These are phyloP conservation scores for Sanderia malayensis DNA, from an alignment of 30 jellyfish, hydroid and myxozoan species.

Conservation along the genomic window DNA sequence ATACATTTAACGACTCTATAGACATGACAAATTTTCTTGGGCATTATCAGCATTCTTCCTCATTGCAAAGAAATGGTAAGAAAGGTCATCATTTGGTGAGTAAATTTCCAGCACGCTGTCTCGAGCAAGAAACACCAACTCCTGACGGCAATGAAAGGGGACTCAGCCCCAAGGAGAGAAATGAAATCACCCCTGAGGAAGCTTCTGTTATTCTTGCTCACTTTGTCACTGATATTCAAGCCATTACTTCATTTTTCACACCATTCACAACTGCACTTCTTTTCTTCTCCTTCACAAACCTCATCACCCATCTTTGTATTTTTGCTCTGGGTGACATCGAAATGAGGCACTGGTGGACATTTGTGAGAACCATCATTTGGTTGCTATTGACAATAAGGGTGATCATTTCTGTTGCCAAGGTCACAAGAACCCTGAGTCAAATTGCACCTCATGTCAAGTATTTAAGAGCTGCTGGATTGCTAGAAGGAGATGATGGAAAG, in stretches of 20 bases:
- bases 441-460: constrained; percentile 68
- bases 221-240: constrained; percentile 60
- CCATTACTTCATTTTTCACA: constrained; percentile 42
- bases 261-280: constrained; percentile 70
- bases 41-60: constrained; percentile 14
- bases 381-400: constrained; percentile 61
- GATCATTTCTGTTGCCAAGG: constrained; percentile 62
- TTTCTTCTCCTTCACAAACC: constrained; percentile 67
- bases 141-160: neutral
- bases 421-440: constrained; percentile 58
- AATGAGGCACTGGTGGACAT: constrained; percentile 56
- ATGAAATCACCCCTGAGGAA: constrained; percentile 45
- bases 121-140: constrained; percentile 35
- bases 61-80: constrained; percentile 3
- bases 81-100: neutral
- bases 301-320: constrained; percentile 59
- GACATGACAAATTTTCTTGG: constrained; percentile 48
- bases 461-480: constrained; percentile 61
- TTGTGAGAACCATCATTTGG: constrained; percentile 64
- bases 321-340: constrained; percentile 29
- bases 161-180: neutral
- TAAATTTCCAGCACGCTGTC: constrained; percentile 33
- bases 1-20: constrained; percentile 33
- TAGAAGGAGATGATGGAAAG: constrained; percentile 42
- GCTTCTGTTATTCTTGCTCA: constrained; percentile 63